Base-by-base conservation (phyloP, 2,113 vertebrate species). In the Trichomycterus rosablanca region DNA sequence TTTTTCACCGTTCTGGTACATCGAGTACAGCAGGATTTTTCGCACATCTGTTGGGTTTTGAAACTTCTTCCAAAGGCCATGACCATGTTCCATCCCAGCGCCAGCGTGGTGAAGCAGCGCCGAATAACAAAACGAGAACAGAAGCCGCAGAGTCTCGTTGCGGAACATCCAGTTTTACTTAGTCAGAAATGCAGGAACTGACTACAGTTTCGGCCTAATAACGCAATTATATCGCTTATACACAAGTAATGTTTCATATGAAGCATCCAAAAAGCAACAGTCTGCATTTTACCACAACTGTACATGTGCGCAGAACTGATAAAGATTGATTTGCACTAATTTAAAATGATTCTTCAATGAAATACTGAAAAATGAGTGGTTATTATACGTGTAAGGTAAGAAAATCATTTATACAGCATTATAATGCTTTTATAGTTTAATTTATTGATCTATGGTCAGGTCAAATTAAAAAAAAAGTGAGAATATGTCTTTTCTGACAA, bases 41-140 rank as follows among this genome's bases (percentile, higher is more conserved):
- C n/a, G 7, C 3, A 15, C 10, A 55, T 22, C 26, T 7, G 52
- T 45, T n/a, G 3, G 15, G 12, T 3, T 26, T 23, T 16, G 14
- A 10, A 30, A n/a, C 2, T 3, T 5, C 42, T 43, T 22, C 3
- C 1, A 35, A 45, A 63, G 9, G 28, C 24, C 42, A 42, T 24
- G 5, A 23, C 18, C 18, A 48, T 53, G 28, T 18, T 26, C 24
- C 20, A 43, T n/a, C 30, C 16, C 57, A 30, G 3, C 24, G 51
- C 54, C 44, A 51, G 40, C 37, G 14, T 39, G 32, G 8, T 37
- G 18, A 12, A 23, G 34, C 43, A 18, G 23, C 53, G 9, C 34
- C 43, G 35, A 49, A 10, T 19, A 49, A 48, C 16, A 18, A 35
- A n/a, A 40, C 15, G 50, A 44, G 14, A 11, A 30, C 26, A 61